Evolutionary conservation across 2,888 invertebrate genomes (phyloP).

Genomic region (Trisateles emortualis): DNA sequence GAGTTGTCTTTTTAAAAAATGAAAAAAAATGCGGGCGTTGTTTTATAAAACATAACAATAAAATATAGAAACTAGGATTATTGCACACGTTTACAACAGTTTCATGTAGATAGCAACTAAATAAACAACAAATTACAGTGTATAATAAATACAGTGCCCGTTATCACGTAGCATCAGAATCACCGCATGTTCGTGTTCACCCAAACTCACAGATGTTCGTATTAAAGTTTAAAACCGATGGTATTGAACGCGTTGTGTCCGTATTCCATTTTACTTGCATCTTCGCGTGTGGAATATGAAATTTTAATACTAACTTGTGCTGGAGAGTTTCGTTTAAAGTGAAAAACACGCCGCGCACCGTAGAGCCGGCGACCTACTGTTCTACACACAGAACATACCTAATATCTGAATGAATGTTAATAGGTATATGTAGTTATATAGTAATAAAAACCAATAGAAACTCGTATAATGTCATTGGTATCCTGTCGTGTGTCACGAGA

Average conservation of each 20-base stretch:
- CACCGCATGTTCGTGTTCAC: constrained; percentile 8
- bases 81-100: too few relatives aligned
- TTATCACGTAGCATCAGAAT: constrained; percentile 14
- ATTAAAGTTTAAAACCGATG: constrained; percentile 29
- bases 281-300: constrained; percentile 31
- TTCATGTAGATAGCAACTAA: not conserved
- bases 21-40: too few relatives aligned
- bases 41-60: too few relatives aligned
- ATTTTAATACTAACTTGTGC: constrained; percentile 35
- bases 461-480: too few relatives aligned
- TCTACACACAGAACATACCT: not conserved
- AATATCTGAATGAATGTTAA: too few relatives aligned
- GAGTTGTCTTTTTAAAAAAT: too few relatives aligned
- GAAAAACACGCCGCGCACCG: constrained; percentile 30
- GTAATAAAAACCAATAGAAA: too few relatives aligned
- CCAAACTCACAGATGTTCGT: constrained; percentile 7
- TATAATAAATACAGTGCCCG: not conserved
- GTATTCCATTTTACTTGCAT: constrained; percentile 18
- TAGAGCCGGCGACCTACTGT: constrained; percentile 10
- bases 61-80: too few relatives aligned
- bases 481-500: too few relatives aligned
- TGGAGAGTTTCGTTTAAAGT: constrained; percentile 35
- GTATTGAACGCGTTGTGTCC: constrained; percentile 21
- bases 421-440: too few relatives aligned
- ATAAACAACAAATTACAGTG: not conserved